phyloP scores from a whole-genome alignment of 2,113 vertebrate species.

The Etheostoma cragini region DNA sequence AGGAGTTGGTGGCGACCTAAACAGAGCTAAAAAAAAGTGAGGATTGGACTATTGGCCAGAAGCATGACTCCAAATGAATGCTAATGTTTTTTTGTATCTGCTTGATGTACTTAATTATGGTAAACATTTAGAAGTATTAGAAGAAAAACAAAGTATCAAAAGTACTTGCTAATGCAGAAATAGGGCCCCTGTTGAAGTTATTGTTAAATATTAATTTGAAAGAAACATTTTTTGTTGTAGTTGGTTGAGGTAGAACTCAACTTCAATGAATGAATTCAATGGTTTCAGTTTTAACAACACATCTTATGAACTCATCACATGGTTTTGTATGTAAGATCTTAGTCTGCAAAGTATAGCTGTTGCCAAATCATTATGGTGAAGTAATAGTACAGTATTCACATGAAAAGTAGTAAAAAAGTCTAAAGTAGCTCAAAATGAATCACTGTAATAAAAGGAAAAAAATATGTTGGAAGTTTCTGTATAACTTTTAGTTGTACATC shows the following conservation, averaged over 20 bases:
- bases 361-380: too few relatives aligned
- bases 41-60: neutral
- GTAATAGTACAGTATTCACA: neutral
- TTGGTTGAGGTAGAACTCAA: neutral
- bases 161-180: neutral
- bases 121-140: neutral
- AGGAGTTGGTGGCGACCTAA: neutral
- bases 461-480: neutral
- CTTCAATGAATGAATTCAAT: too few relatives aligned
- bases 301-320: too few relatives aligned
- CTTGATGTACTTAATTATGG: neutral
- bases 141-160: neutral
- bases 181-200: neutral
- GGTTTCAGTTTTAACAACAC: neutral
- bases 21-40: neutral
- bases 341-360: too few relatives aligned
- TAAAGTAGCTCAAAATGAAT: neutral
- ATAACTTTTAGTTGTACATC: neutral
- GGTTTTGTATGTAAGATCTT: too few relatives aligned
- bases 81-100: neutral
- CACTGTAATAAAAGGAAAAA: too few relatives aligned
- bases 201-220: neutral
- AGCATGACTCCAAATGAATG: neutral
- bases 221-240: neutral
- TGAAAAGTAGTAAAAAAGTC: neutral